phyloP scores from a whole-genome alignment of 2,113 vertebrate genomes.

The Serinus canaria region DNA sequence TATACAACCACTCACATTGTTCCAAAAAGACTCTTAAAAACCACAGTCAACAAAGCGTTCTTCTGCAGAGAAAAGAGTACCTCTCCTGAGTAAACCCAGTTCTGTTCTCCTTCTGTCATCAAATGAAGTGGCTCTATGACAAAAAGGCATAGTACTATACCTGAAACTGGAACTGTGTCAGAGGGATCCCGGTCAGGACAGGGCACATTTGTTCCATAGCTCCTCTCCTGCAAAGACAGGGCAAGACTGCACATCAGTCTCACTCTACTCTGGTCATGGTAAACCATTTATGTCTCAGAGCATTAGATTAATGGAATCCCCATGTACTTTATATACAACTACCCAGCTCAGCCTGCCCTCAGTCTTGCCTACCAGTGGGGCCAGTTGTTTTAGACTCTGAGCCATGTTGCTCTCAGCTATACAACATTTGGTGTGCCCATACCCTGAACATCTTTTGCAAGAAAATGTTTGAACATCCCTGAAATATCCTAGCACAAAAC shows the following conservation, averaged over 20 bases:
- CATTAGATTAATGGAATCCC: background rate
- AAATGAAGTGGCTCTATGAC: background rate
- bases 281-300: background rate
- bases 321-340: fast-evolving
- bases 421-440: background rate
- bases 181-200: slow-evolving; percentile 65
- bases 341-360: background rate
- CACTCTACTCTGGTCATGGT: background rate
- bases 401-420: background rate
- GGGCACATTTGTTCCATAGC: slow-evolving; percentile 23
- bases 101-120: background rate
- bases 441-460: fast-evolving
- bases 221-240: slow-evolving; percentile 47
- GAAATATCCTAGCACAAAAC: background rate
- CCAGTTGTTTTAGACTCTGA: background rate
- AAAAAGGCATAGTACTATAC: slow-evolving; percentile 15
- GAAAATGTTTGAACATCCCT: background rate
- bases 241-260: background rate
- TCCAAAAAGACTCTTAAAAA: background rate
- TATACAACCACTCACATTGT: background rate
- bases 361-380: background rate
- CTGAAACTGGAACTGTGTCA: slow-evolving; percentile 63
- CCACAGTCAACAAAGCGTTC: background rate
- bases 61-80: background rate
- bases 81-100: background rate